Percentiles rank a stretch among this genome's conserved stretches.
Conservation (phyloP, 2,797 vertebrate genomes). For the Cheirogaleus major region DNA sequence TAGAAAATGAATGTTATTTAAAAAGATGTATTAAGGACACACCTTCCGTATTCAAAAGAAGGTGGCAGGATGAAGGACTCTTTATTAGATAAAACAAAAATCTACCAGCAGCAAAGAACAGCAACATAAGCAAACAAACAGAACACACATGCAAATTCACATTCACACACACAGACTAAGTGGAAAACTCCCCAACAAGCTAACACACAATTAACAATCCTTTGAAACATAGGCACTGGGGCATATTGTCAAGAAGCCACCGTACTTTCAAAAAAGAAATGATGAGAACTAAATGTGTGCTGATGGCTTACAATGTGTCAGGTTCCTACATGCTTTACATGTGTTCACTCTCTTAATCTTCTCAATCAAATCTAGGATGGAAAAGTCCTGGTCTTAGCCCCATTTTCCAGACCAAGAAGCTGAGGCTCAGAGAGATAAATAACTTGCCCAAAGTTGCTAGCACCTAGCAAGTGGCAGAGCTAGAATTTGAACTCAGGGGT, state of each 20-base stretch:
- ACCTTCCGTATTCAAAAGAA: slow-evolving; percentile 38
- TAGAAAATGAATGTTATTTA: background rate
- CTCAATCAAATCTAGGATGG: background rate
- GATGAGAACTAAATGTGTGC: background rate
- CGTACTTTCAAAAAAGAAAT: background rate
- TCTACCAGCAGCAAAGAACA: background rate
- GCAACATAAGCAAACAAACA: background rate
- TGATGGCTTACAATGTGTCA: background rate
- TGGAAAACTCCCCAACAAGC: background rate
- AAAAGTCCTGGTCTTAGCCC: background rate
- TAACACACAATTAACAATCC: background rate
- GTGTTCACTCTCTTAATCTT: background rate
- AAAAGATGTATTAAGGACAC: slow-evolving; percentile 9
- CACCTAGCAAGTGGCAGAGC: background rate
- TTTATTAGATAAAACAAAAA: slow-evolving; percentile 33
- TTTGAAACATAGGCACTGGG: background rate
- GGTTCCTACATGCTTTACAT: background rate
- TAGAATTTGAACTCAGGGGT: background rate
- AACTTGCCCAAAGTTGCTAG: background rate
- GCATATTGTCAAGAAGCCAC: background rate
- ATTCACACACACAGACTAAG: background rate
- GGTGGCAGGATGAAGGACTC: background rate
- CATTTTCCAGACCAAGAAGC: slow-evolving; percentile 26
- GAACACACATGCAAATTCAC: background rate
- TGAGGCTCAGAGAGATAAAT: slow-evolving; percentile 4